A percentile compares a stretch with the other conserved stretches of the same genome.
Evolutionary conservation across 2,113 vertebrate genomes (phyloP).

Genomic region (Chaetodon trifascialis): DNA sequence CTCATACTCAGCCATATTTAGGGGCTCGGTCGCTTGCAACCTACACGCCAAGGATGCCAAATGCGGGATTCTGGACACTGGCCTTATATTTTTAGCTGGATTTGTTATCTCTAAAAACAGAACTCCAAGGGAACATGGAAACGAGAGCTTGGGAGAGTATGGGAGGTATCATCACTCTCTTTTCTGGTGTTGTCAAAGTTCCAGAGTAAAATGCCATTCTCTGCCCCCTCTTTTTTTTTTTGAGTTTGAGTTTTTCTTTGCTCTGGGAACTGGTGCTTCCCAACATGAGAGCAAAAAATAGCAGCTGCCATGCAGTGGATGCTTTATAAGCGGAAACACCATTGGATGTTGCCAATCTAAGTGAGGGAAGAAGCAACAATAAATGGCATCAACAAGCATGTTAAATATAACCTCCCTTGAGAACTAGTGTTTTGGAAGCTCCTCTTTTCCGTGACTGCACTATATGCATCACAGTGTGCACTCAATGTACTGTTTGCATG

Average conservation of each 20-base stretch:
- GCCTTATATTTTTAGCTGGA: conserved; percentile 53
- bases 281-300: conserved; percentile 56
- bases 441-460: background rate
- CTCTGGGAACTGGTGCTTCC: conserved; percentile 62
- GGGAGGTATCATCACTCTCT: conserved; percentile 62
- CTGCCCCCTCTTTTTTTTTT: conserved; percentile 23
- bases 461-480: background rate
- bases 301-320: conserved; percentile 40
- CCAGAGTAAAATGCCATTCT: conserved; percentile 65
- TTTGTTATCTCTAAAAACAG: conserved; percentile 76
- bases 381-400: conserved; percentile 8
- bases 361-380: conserved; percentile 2
- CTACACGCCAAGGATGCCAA: conserved; percentile 16
- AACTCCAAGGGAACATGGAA: conserved; percentile 53
- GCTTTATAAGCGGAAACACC: conserved; percentile 37
- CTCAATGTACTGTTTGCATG: background rate
- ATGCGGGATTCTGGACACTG: conserved; percentile 22
- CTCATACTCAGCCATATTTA: conserved; percentile 35
- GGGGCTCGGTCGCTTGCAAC: background rate
- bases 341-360: background rate
- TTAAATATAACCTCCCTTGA: background rate
- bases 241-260: conserved; percentile 8
- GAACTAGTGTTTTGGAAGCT: background rate
- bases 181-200: conserved; percentile 58
- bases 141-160: conserved; percentile 70